Conservation (phyloP, 2,797 vertebrate species). For the Pangasius krempfi region DNA sequence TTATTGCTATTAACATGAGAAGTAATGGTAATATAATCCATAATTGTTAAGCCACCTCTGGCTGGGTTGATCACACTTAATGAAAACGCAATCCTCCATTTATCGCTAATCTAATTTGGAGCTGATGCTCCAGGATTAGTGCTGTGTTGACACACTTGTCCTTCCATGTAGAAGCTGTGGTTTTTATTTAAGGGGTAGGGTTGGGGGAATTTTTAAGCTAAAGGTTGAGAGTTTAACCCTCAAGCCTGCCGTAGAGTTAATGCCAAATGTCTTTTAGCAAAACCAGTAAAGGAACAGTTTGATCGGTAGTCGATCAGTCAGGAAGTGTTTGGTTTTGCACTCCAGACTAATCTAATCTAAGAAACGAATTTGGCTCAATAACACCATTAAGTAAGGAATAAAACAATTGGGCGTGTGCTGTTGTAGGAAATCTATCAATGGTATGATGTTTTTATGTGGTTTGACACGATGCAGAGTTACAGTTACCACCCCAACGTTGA, state of each 20-base stretch:
- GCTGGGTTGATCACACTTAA: background rate
- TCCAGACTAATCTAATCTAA: background rate
- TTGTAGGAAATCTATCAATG: background rate
- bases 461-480: background rate
- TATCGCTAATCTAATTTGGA: slow-evolving; percentile 32
- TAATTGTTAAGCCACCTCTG: background rate
- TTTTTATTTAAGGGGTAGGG: background rate
- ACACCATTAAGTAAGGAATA: background rate
- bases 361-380: background rate
- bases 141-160: slow-evolving; percentile 6
- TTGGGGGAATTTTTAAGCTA: background rate
- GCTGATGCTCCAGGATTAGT: slow-evolving; percentile 42
- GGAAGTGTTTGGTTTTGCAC: background rate
- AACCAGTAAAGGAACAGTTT: background rate
- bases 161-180: slow-evolving; percentile 4
- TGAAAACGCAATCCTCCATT: slow-evolving; percentile 24
- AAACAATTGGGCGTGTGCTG: background rate
- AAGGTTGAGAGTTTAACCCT: background rate
- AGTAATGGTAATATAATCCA: background rate
- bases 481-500: background rate
- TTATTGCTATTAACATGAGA: background rate
- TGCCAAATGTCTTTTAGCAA: background rate
- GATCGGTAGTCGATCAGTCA: background rate
- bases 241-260: background rate
- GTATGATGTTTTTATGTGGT: background rate